A percentile compares a stretch with the other conserved stretches of the same genome.
phyloP scores from a whole-genome alignment of 2,113 vertebrate species.

The Protobothrops flavoviridis region DNA sequence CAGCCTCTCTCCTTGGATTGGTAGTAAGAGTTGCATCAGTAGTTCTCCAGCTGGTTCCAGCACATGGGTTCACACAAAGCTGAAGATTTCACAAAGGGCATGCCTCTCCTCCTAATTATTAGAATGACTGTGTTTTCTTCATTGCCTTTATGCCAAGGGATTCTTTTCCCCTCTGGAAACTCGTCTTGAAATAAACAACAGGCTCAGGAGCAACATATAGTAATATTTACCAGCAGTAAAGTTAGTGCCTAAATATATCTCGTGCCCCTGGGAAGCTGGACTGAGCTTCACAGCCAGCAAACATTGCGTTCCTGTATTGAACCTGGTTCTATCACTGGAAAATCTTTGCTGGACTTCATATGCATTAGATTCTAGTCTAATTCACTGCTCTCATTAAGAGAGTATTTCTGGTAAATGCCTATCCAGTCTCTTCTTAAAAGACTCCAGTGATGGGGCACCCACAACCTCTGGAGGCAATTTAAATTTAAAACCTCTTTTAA shows the following conservation, averaged over 20 bases:
- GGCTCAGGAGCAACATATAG: neutral
- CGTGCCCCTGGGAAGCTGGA: neutral
- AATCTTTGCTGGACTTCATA: neutral
- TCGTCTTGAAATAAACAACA: neutral
- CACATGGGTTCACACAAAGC: neutral
- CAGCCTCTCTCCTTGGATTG: neutral
- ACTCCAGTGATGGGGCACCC: too few relatives aligned
- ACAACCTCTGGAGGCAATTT: too few relatives aligned
- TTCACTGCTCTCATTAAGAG: too few relatives aligned
- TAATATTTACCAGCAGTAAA: neutral
- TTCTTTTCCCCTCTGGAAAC: neutral
- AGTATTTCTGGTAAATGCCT: too few relatives aligned
- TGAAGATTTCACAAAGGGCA: neutral
- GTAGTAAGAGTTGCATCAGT: neutral
- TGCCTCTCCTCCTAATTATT: neutral
- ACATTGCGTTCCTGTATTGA: neutral
- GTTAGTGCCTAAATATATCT: neutral
- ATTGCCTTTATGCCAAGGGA: neutral
- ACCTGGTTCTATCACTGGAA: neutral
- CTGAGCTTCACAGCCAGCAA: neutral
- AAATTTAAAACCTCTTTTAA: too few relatives aligned
- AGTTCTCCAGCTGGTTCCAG: neutral
- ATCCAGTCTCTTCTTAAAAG: too few relatives aligned
- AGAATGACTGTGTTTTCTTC: neutral
- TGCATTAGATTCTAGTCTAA: neutral